Evolutionary conservation across 1,140 invertebrate genomes (phyloP), one percentile per base, ranked within the genome.

Genomic region (Papilio aristodemus): DNA sequence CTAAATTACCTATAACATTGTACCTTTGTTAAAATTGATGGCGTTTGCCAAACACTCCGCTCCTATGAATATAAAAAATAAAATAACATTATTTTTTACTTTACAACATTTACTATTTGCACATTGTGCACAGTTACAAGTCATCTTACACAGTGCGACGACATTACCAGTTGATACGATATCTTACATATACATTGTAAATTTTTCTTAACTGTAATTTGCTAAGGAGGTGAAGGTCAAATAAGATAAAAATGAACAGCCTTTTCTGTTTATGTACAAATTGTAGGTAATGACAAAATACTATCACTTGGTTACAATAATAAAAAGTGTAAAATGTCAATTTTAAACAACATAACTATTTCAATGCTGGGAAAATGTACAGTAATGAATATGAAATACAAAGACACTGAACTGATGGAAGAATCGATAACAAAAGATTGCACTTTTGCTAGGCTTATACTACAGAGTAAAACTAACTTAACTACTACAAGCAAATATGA

Each of bases 11-110:
- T 87, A 85, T 62, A 82, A 79, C 73, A 84, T 91, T 91, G 89
- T 91, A 91, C 86, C 86, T 85, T 87, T 81, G 66, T 73, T 81
- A 81, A 84, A 75, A 80, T 77, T 81, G 76, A 81, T 70, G 74
- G 79, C 77, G 72, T 75, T 78, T 75, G 79, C 77, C 79, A 77
- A 75, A 79, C 78, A 72, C 81, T 83, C 80, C 70, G 71, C 77
- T 83, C 75, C 78, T 86, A 84, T 79, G 68, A 78, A 80, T 87
- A 88, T 81, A 91, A 89, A 54, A 89, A 90, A 88, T 88, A 91
- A 89, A 89, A 86, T 89, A 88, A 87, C 81, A 77, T 79, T 81
- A 82, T 87, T 83, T 84, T 32, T 87, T 89, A 85, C 73, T 86
- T 87, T 86, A 87, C 85, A 86, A 85, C 77, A 84, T 87, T 87